phyloP scores from a whole-genome alignment of 1,140 invertebrate species.

The Platorchestia sp. region DNA sequence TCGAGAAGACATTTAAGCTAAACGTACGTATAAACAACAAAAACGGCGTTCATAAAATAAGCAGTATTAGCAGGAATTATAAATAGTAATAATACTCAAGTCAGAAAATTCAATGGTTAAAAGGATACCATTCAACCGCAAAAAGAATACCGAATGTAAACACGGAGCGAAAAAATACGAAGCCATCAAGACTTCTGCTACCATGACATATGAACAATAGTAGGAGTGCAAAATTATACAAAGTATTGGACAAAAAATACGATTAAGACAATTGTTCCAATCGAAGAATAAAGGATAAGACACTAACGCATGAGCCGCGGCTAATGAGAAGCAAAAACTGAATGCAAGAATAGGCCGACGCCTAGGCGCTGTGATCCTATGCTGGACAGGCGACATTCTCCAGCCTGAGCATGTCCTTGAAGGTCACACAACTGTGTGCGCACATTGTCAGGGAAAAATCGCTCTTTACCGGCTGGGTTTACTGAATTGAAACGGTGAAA shows the following conservation, averaged over 20 bases:
- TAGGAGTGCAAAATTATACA: neutral
- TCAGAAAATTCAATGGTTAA: too few relatives aligned
- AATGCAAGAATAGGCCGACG: neutral
- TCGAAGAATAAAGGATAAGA: neutral
- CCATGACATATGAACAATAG: neutral
- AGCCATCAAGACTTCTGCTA: neutral
- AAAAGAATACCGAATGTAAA: too few relatives aligned
- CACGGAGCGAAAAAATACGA: too few relatives aligned
- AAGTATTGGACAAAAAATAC: neutral
- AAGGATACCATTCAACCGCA: neutral
- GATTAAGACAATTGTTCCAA: neutral
- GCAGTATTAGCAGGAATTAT: neutral
- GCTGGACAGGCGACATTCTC: neutral
- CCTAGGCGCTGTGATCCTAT: neutral
- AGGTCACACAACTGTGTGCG: neutral
- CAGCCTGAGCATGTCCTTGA: neutral
- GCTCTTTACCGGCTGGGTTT: neutral
- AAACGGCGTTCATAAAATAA: neutral
- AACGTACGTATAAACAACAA: neutral
- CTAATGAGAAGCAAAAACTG: neutral
- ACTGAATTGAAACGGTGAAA: neutral
- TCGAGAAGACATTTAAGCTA: neutral
- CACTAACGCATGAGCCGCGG: neutral
- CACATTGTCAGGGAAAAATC: neutral
- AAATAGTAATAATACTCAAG: neutral